Evolutionary conservation across 2,888 invertebrate genomes (phyloP).

Genomic region (Mythimna loreyi): DNA sequence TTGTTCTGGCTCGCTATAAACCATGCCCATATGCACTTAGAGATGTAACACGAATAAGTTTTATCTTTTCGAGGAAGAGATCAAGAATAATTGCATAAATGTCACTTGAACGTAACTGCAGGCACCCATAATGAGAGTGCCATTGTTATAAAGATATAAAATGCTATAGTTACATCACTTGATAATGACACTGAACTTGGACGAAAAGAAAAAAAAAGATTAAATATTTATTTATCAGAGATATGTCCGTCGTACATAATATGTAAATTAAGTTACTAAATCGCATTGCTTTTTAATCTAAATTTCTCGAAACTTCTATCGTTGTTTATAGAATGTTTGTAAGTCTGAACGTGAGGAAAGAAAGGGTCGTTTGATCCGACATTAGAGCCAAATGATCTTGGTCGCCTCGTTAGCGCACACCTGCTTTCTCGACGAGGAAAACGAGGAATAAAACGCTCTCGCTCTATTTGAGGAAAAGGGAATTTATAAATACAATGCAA

Average conservation of each 20-base stretch:
- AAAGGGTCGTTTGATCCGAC: conserved; percentile 32
- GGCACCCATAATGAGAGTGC: conserved; percentile 25
- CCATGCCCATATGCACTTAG: conserved; percentile 24
- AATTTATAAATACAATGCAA: conserved; percentile 33
- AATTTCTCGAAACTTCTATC: conserved; percentile 31
- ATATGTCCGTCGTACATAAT: neutral
- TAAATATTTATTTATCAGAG: neutral
- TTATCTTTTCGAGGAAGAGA: conserved; percentile 34
- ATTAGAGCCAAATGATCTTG: conserved; percentile 49
- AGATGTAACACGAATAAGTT: conserved; percentile 23
- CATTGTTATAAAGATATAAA: conserved; percentile 33
- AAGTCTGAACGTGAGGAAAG: conserved; percentile 39
- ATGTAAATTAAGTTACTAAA: neutral
- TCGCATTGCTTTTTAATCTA: conserved; percentile 27
- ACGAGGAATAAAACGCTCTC: conserved; percentile 46
- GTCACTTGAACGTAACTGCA: conserved; percentile 19
- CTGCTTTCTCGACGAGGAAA: conserved; percentile 59
- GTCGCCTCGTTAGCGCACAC: conserved; percentile 55
- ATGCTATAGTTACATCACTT: conserved; percentile 29
- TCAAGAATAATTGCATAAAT: conserved; percentile 13
- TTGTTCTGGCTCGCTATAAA: conserved; percentile 65
- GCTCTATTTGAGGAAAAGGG: conserved; percentile 56
- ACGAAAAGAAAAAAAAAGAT: neutral
- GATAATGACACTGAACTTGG: conserved; percentile 53
- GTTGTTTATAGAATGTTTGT: conserved; percentile 15